These are phyloP conservation scores for Drosophila colorata DNA, from an alignment of 2,888 invertebrate species.

Conservation along the genomic window DNA sequence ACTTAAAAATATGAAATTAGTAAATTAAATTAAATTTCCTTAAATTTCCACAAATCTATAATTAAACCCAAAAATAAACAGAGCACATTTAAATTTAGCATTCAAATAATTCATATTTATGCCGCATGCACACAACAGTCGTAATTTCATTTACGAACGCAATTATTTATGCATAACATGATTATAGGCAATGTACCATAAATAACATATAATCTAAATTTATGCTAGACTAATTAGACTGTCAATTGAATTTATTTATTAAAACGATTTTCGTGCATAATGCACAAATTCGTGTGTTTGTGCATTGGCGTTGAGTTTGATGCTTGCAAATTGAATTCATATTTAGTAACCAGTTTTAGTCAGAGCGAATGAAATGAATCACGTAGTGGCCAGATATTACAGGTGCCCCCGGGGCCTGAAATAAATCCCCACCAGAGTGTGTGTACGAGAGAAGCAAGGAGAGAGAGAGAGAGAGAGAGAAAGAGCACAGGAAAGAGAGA, in stretches of 20 bases:
- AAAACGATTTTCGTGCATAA: not conserved
- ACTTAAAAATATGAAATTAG: not conserved
- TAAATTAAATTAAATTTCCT: not conserved
- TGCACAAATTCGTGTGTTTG: not conserved
- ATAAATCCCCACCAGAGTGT: not conserved
- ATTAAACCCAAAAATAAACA: not conserved
- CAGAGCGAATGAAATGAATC: slow-evolving; percentile 12
- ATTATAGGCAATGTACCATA: not conserved
- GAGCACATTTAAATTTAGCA: not conserved
- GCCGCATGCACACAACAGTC: not conserved
- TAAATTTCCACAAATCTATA: not conserved
- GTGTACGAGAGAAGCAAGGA: not conserved
- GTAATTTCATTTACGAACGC: not conserved
- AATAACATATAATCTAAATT: slow-evolving; percentile 13
- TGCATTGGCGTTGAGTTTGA: not conserved
- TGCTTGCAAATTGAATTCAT: not conserved
- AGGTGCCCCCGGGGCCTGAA: slow-evolving; percentile 6
- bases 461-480: not conserved
- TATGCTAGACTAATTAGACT: not conserved
- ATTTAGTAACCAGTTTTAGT: slow-evolving; percentile 23
- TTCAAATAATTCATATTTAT: not conserved
- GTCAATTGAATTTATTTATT: slow-evolving; percentile 8
- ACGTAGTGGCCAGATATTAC: not conserved
- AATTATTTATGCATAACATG: slow-evolving; percentile 3
- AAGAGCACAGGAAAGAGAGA: too few relatives aligned